These are phyloP conservation scores for Daphoenositta chrysoptera DNA, from an alignment of 2,113 vertebrate genomes.

Conservation along the genomic window DNA sequence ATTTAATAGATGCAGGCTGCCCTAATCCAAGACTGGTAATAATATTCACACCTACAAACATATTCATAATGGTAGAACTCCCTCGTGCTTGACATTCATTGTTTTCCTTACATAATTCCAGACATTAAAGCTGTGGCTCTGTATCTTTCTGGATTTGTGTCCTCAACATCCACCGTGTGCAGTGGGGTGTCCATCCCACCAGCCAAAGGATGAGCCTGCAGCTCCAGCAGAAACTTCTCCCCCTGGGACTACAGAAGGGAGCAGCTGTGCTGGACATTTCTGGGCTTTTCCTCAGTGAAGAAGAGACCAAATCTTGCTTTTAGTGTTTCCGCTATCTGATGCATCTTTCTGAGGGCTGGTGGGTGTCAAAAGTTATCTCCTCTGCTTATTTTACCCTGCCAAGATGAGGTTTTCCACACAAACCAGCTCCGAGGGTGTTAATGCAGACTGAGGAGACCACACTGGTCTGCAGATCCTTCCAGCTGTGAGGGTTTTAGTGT, in stretches of 20 bases:
- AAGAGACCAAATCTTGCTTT: background rate
- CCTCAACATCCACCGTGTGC: rapidly evolving
- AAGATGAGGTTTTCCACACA: background rate
- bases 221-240: background rate
- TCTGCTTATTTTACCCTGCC: background rate
- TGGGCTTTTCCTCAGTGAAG: background rate
- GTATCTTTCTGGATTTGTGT: background rate
- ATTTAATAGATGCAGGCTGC: background rate
- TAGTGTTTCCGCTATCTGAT: background rate
- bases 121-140: background rate
- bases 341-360: background rate
- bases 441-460: background rate
- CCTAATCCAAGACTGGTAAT: background rate
- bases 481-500: background rate
- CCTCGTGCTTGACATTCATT: background rate
- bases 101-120: background rate
- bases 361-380: background rate
- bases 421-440: background rate
- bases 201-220: background rate
- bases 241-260: background rate
- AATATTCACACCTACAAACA: background rate
- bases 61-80: background rate
- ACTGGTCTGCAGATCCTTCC: background rate
- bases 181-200: background rate
- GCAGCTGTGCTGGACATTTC: background rate